phyloP scores from a whole-genome alignment of 2,113 vertebrate species.

The Pseudorectes ferrugineus region DNA sequence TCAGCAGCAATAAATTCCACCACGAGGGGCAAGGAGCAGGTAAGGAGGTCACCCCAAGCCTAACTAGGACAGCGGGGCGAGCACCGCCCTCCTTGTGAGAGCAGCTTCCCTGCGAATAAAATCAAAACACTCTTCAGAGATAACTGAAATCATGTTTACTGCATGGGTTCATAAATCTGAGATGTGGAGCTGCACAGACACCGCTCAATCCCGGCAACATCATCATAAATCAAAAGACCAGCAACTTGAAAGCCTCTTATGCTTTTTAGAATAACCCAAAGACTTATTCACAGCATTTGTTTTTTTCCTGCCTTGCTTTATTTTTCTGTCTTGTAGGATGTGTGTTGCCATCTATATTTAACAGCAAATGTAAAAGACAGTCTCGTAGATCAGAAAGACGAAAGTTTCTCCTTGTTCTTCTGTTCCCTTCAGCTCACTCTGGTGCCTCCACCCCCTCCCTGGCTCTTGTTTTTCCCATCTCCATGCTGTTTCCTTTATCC shows the following conservation, averaged over 20 bases:
- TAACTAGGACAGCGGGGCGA: not conserved
- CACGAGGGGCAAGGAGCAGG: not conserved
- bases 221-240: constrained; percentile 32
- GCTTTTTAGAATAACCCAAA: constrained; percentile 18
- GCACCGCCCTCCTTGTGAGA: not conserved
- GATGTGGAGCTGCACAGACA: not conserved
- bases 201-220: not conserved
- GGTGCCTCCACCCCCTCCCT: not conserved
- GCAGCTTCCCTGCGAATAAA: not conserved
- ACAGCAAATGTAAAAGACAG: constrained; percentile 8
- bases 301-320: not conserved
- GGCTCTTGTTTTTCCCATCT: constrained; percentile 40
- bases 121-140: not conserved
- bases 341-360: constrained; percentile 45
- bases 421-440: not conserved
- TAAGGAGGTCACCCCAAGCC: not conserved
- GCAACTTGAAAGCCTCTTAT: constrained; percentile 17
- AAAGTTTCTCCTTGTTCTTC: constrained; percentile 17
- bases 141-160: constrained; percentile 31
- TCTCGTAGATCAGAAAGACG: not conserved
- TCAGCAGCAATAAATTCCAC: not conserved
- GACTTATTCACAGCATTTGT: not conserved
- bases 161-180: not conserved
- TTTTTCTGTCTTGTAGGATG: not conserved
- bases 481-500: constrained; percentile 18